phyloP scores from a whole-genome alignment of 1,140 invertebrate genomes.

The Trichogramma pretiosum region DNA sequence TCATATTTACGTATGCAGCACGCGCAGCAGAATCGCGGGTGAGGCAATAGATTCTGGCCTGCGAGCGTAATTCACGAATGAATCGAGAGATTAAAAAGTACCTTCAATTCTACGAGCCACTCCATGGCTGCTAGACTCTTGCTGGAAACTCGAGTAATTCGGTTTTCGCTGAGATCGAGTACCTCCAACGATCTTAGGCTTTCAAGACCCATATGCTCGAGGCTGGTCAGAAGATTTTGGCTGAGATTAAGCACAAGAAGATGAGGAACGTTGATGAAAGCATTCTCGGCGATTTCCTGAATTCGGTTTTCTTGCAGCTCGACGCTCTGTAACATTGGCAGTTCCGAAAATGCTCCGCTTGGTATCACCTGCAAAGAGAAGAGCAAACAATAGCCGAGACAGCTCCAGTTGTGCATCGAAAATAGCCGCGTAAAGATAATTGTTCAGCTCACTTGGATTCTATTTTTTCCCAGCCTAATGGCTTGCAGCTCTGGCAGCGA shows the following conservation, averaged over 20 bases:
- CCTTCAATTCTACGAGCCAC: slow-evolving; percentile 74
- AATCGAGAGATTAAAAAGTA: no score
- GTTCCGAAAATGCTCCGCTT: slow-evolving; percentile 64
- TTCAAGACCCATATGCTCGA: slow-evolving; percentile 64
- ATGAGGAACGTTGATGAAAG: slow-evolving; percentile 68
- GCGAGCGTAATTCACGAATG: no score
- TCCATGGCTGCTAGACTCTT: slow-evolving; percentile 61
- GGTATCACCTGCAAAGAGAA: slow-evolving; percentile 51
- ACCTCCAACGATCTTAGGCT: slow-evolving; percentile 69
- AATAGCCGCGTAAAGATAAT: no score
- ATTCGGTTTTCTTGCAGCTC: slow-evolving; percentile 72
- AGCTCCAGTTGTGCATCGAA: no score
- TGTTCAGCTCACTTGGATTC: slow-evolving; percentile 53
- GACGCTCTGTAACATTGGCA: slow-evolving; percentile 62
- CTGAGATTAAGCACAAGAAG: slow-evolving; percentile 75
- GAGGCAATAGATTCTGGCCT: slow-evolving; percentile 1
- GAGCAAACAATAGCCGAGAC: no score
- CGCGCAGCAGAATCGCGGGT: neutral
- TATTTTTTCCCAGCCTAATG: slow-evolving; percentile 68
- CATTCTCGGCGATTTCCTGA: slow-evolving; percentile 61
- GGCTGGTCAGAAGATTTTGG: slow-evolving; percentile 60
- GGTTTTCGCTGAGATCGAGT: slow-evolving; percentile 69
- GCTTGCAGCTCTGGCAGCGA: slow-evolving; percentile 67
- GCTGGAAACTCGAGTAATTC: slow-evolving; percentile 57
- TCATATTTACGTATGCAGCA: neutral